phyloP scores from a whole-genome alignment of 2,888 invertebrate species.

The Malthinus seriepunctatus region DNA sequence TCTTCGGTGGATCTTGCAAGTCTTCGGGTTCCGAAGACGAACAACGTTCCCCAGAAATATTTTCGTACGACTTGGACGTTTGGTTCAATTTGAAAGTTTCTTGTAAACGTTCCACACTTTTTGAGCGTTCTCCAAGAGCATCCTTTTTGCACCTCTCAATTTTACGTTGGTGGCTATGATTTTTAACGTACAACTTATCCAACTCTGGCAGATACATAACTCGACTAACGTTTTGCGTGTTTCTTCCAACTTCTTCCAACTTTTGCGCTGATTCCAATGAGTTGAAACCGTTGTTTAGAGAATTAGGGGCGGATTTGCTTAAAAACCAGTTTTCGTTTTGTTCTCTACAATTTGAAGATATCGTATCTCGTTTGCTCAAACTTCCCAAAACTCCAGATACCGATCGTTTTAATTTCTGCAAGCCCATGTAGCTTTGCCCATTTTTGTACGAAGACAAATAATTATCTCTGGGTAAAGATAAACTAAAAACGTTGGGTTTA shows the following conservation, averaged over 20 bases:
- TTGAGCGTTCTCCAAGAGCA: constrained; percentile 30
- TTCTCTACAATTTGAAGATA: constrained; percentile 40
- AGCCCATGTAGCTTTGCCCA: constrained; percentile 39
- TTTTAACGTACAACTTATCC: constrained; percentile 29
- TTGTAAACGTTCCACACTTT: constrained; percentile 30
- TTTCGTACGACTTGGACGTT: constrained; percentile 58
- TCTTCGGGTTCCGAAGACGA: constrained; percentile 44
- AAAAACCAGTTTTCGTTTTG: constrained; percentile 77
- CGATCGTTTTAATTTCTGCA: constrained; percentile 71
- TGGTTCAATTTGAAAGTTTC: constrained; percentile 18
- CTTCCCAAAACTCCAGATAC: constrained; percentile 62
- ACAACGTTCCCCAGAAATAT: constrained; percentile 46
- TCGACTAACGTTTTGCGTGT: constrained; percentile 60
- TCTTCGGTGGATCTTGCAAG: constrained; percentile 47
- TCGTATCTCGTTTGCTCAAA: constrained; percentile 36
- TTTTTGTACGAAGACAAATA: constrained; percentile 53
- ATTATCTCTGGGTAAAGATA: constrained; percentile 73
- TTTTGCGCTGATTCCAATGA: constrained; percentile 45
- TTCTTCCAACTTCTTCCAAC: constrained; percentile 38
- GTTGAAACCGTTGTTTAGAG: constrained; percentile 65
- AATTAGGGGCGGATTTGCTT: constrained; percentile 79
- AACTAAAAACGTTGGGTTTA: constrained; percentile 69
- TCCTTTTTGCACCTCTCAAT: constrained; percentile 28
- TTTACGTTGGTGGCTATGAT: constrained; percentile 16
- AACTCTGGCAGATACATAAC: constrained; percentile 76